Evolutionary conservation across 2,888 invertebrate species (phyloP), one percentile per base, ranked within the genome.

Genomic region (Caenorhabditis wallacei): DNA sequence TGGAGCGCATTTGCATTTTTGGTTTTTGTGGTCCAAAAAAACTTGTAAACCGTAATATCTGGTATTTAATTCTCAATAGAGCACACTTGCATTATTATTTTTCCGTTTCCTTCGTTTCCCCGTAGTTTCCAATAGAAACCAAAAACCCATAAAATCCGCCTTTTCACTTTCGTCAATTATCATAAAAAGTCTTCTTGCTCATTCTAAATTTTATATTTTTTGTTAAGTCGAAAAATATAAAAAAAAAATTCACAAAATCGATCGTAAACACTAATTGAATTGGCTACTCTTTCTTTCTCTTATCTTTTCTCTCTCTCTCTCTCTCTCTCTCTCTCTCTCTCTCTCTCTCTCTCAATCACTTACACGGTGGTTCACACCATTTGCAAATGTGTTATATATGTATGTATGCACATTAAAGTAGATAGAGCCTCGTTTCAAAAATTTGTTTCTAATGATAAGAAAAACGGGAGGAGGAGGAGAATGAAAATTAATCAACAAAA

Each of bases 281-380:
- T 8, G 30, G 30, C 8, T 30, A 5, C 30, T 30, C 8, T 30
- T 8, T 8, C 30, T 5, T 8, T 30, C 30, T 30, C 30, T 30
- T n/a, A n/a, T n/a, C n/a, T 8, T 54, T 48, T 20, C 48, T 56
- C 71, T 61, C 61, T 59, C 59, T 51, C 71, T 63, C 16, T 2
- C 11, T 30, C 30, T 30, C 8, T 30, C 30, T 8, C 30, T 5
- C 30, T 30, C 30, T 30, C 30, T 30, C 30, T 54, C 51, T 20
- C 48, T 56, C 71, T 61, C 61, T 59, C 59, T 51, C 71, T 63
- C 16, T 2, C 11, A 8, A 2, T 10, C 16, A 13, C 16, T 59
- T 72, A 75, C 75, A 75, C 75, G 66, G 75, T 75, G 75, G 64
- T 75, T 75, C 75, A 75, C 75, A 75, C 59, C 57, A 57, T 75